Evolutionary conservation across 1,140 invertebrate species (phyloP).

Genomic region (Brachionus asplanchnoidis): DNA sequence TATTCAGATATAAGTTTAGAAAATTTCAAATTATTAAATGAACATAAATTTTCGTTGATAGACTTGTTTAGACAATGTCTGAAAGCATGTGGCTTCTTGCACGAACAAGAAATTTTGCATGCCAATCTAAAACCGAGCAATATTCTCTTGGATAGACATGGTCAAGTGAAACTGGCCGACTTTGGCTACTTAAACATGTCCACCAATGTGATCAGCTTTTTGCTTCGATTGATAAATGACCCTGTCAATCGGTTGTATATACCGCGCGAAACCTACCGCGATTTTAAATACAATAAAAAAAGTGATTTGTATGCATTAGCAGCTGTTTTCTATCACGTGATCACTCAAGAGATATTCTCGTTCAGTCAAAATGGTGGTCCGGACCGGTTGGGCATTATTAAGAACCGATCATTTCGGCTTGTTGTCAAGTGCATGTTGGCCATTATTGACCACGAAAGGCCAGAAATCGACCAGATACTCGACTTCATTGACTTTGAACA

Average conservation of each 20-base stretch:
- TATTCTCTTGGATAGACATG: neutral
- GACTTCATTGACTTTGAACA: neutral
- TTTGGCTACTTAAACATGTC: neutral
- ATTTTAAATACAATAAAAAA: conserved; percentile 10
- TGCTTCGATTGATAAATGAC: neutral
- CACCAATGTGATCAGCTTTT: neutral
- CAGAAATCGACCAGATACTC: neutral
- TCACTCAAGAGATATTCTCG: neutral
- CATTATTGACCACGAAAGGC: neutral
- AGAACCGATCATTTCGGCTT: neutral
- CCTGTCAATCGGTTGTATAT: neutral
- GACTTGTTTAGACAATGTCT: conserved; percentile 10
- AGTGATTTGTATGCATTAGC: neutral
- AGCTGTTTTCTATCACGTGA: neutral
- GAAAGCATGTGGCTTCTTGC: neutral
- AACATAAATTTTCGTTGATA: conserved; percentile 1
- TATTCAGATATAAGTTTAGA: conserved; percentile 27
- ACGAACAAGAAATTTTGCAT: neutral
- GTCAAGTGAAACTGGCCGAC: neutral
- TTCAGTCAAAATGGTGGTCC: neutral
- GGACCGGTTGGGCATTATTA: neutral
- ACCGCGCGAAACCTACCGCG: neutral
- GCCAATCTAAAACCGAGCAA: conserved; percentile 12
- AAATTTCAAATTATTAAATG: conserved; percentile 16
- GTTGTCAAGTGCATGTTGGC: neutral